Base-by-base conservation (phyloP, 2,113 vertebrate genomes). In the Aleadryas rufinucha region DNA sequence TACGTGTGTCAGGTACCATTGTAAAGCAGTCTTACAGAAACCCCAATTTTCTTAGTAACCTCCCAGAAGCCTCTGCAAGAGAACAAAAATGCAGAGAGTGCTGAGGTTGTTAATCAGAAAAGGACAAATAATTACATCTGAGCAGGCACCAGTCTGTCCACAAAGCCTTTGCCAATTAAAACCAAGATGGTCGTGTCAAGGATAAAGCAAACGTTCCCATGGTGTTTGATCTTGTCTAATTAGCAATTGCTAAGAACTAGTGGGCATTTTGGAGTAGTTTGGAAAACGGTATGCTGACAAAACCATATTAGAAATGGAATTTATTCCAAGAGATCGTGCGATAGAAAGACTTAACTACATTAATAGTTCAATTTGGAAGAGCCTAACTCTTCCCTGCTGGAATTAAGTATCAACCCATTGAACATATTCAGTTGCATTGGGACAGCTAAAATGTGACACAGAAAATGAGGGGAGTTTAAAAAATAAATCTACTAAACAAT, bases 161-260 rank as follows among this genome's bases (percentile, higher is more conserved):
- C 49, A 56, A 87, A 90, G 49, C 35, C 28, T 90, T 76, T 22
- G 61, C 49, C 82, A 87, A 88, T 93, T 94, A 90, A 90, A 83
- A 85, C 61, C 52, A 83, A 79, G 86, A 79, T 76, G 50, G 44
- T 79, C 6, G 2, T 41, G 53, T 64, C 54, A 76, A 76, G 37
- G 87, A 49, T 68, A 66, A 93, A 65, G 35, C 61, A 47, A 84
- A 31, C 6, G 41, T 54, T 95, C 61, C 61, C 66, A 68, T 11
- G 15, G 24, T 70, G 85, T 82, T 91, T 89, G 63, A 91, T 95
- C 87, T 82, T 79, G 53, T 72, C 82, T 94, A 87, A 87, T 94
- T 93, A 94, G 31, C 39, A 61, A 39, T 37, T 93, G 82, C 45
- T 52, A 49, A 85, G 61, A 93, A 71, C 13, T 27, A 59, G 61